Evolutionary conservation across 2,888 invertebrate genomes (phyloP).

Genomic region (Neoaliturus tenellus): DNA sequence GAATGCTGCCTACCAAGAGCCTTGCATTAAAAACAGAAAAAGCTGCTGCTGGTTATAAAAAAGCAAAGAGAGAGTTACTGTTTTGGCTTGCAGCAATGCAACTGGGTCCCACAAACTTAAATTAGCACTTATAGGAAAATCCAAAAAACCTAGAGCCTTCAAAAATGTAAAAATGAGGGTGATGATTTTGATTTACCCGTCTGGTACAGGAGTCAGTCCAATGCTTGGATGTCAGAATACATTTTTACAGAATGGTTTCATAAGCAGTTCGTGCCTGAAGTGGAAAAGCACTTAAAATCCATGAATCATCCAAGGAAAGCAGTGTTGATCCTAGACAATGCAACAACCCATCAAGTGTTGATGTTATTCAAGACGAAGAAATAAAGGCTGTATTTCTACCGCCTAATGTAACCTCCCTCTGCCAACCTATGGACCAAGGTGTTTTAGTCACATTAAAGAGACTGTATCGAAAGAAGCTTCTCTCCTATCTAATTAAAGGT

Average conservation of each 20-base stretch:
- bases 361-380: constrained; percentile 12
- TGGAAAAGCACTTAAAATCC: constrained; percentile 23
- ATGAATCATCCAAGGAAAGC: constrained; percentile 46
- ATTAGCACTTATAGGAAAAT: constrained; percentile 57
- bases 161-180: no score
- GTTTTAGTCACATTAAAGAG: no score
- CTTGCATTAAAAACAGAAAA: constrained; percentile 42
- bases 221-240: neutral
- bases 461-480: no score
- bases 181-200: neutral
- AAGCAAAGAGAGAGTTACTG: constrained; percentile 53
- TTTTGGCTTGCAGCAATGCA: constrained; percentile 49
- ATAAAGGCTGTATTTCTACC: constrained; percentile 6
- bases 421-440: no score
- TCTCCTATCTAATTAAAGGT: no score
- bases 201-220: neutral
- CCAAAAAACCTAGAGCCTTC: constrained; percentile 57
- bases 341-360: neutral
- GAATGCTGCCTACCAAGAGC: constrained; percentile 20
- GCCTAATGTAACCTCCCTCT: no score
- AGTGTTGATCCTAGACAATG: constrained; percentile 19
- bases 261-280: constrained; percentile 37
- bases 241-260: neutral
- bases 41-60: constrained; percentile 1
- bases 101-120: constrained; percentile 49